phyloP scores from a whole-genome alignment of 2,113 vertebrate genomes.

The Apteryx owenii region DNA sequence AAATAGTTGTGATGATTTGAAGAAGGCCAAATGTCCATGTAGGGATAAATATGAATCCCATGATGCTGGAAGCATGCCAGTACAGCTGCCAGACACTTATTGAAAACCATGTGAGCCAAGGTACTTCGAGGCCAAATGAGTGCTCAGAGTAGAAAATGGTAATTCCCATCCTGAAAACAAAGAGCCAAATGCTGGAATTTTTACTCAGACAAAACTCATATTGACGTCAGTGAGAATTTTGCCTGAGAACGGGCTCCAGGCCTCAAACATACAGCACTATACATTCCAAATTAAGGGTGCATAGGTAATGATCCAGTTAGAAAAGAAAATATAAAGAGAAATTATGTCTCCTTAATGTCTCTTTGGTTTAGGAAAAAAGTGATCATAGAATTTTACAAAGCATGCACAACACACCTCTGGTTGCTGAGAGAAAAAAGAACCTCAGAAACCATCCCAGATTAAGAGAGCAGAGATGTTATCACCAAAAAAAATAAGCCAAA shows the following conservation, averaged over 20 bases:
- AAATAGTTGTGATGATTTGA: conserved; percentile 45
- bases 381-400: not conserved
- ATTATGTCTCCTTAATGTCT: not conserved
- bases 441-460: not conserved
- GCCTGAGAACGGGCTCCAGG: not conserved
- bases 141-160: not conserved
- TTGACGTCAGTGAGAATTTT: conserved; percentile 1
- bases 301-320: not conserved
- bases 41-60: conserved; percentile 32
- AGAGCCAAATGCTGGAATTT: conserved; percentile 9
- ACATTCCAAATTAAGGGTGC: not conserved
- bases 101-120: conserved; percentile 62
- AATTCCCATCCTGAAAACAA: conserved; percentile 43
- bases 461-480: not conserved
- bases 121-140: conserved; percentile 47
- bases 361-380: not conserved
- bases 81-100: conserved; percentile 65
- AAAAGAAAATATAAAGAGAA: not conserved
- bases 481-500: not conserved
- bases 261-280: not conserved
- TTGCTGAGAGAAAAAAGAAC: not conserved
- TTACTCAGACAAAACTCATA: not conserved
- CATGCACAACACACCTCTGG: not conserved
- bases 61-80: conserved; percentile 23
- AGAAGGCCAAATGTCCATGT: conserved; percentile 48